phyloP scores from a whole-genome alignment of 2,888 invertebrate genomes.

The Microplitis manilae region DNA sequence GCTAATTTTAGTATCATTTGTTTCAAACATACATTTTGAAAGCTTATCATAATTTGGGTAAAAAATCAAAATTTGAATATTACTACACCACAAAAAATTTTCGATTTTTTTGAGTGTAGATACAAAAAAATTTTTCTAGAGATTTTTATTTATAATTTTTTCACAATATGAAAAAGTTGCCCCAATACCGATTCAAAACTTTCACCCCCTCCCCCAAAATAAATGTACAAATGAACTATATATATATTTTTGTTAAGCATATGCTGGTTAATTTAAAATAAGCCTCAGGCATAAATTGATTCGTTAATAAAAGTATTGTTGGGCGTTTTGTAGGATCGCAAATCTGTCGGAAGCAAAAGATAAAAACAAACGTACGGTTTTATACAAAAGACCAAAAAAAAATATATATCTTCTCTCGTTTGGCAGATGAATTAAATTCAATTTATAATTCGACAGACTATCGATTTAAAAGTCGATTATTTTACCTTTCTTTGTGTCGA shows the following conservation, averaged over 20 bases:
- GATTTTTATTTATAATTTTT: too few species aligned
- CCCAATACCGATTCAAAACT: too few species aligned
- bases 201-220: too few species aligned
- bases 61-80: too few species aligned
- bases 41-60: too few species aligned
- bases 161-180: too few species aligned
- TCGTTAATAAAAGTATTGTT: constrained; percentile 53
- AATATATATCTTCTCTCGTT: constrained; percentile 43
- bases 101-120: too few species aligned
- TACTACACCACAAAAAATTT: too few species aligned
- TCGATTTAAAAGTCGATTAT: constrained; percentile 69
- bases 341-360: constrained; percentile 59
- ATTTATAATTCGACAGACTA: constrained; percentile 69
- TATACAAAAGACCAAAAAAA: constrained; percentile 54
- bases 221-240: not conserved
- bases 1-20: too few species aligned
- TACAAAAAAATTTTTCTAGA: too few species aligned
- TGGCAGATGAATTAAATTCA: constrained; percentile 66
- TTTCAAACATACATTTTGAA: too few species aligned
- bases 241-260: not conserved
- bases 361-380: not conserved
- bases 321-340: constrained; percentile 53
- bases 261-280: constrained; percentile 25
- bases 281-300: constrained; percentile 60
- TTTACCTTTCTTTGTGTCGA: constrained; percentile 47